phyloP scores from a whole-genome alignment of 2,888 invertebrate species.

The Teinopalpus imperialis region DNA sequence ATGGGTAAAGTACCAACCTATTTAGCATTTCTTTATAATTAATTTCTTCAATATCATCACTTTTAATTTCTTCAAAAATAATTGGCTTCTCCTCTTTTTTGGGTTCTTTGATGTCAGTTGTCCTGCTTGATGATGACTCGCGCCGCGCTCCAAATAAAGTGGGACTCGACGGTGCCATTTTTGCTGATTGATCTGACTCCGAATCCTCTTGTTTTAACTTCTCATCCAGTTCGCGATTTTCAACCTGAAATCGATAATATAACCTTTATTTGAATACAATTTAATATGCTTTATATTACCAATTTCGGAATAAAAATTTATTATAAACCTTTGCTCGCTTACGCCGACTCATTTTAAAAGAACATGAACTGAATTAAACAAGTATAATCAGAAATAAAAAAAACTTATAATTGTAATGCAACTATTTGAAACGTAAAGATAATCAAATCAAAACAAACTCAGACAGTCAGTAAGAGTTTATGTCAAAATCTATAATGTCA shows the following conservation, averaged over 20 bases:
- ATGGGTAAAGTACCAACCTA: conserved; percentile 42
- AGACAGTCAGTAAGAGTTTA: background rate
- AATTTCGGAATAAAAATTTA: conserved; percentile 1
- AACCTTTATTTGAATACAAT: conserved; percentile 62
- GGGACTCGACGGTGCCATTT: conserved; percentile 82
- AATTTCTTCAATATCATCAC: conserved; percentile 85
- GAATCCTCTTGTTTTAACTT: conserved; percentile 85
- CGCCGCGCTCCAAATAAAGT: conserved; percentile 69
- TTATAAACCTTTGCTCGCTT: conserved; percentile 78
- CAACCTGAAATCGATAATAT: conserved; percentile 79
- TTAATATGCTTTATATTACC: conserved; percentile 27
- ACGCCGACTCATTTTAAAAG: conserved; percentile 79
- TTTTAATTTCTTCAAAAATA: conserved; percentile 74
- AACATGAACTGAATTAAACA: conserved; percentile 30
- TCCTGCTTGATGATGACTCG: conserved; percentile 76
- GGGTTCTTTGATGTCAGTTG: conserved; percentile 63
- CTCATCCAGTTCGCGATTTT: conserved; percentile 84
- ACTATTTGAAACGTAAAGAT: background rate
- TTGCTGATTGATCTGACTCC: conserved; percentile 84
- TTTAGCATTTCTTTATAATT: conserved; percentile 73
- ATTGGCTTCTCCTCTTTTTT: conserved; percentile 74
- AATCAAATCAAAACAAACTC: conserved; percentile 28
- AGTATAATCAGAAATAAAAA: conserved; percentile 16
- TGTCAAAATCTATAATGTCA: conserved; percentile 9
- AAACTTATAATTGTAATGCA: too few species aligned